phyloP scores from a whole-genome alignment of 2,797 vertebrate species.

The Rhyacichthys aspro region DNA sequence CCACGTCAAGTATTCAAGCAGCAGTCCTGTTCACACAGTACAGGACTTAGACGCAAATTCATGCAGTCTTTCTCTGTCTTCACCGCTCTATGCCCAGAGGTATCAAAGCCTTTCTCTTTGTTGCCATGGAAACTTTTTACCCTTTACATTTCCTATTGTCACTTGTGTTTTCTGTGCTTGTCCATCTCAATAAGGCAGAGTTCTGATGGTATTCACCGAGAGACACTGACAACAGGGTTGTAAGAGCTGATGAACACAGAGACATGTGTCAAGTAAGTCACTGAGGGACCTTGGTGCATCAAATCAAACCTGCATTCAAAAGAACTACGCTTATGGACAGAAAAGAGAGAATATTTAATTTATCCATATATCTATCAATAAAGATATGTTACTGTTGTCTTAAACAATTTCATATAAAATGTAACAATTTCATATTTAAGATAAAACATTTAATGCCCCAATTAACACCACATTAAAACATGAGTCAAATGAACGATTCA shows the following conservation, averaged over 20 bases:
- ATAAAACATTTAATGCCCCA: too few species aligned
- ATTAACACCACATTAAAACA: too few species aligned
- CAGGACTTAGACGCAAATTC: conserved; percentile 53
- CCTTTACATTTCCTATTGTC: conserved; percentile 71
- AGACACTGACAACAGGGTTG: conserved; percentile 48
- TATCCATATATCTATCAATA: neutral
- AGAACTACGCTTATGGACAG: neutral
- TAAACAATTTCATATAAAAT: too few species aligned
- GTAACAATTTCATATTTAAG: too few species aligned
- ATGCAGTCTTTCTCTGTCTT: conserved; percentile 56
- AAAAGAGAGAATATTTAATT: neutral
- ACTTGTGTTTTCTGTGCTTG: conserved; percentile 60
- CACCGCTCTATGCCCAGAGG: conserved; percentile 56
- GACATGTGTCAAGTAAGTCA: conserved; percentile 14
- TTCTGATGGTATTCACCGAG: conserved; percentile 37
- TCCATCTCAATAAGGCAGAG: conserved; percentile 50
- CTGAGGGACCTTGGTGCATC: conserved; percentile 16
- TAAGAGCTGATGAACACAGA: conserved; percentile 49
- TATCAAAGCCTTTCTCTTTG: conserved; percentile 66
- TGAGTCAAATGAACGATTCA: too few species aligned
- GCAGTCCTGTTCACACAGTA: conserved; percentile 43
- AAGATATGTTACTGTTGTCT: too few species aligned
- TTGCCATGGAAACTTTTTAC: conserved; percentile 80
- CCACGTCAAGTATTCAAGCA: conserved; percentile 38
- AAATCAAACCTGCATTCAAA: conserved; percentile 28